Conservation (phyloP, 1,140 invertebrate genomes). For the Drosophila baimaii region DNA sequence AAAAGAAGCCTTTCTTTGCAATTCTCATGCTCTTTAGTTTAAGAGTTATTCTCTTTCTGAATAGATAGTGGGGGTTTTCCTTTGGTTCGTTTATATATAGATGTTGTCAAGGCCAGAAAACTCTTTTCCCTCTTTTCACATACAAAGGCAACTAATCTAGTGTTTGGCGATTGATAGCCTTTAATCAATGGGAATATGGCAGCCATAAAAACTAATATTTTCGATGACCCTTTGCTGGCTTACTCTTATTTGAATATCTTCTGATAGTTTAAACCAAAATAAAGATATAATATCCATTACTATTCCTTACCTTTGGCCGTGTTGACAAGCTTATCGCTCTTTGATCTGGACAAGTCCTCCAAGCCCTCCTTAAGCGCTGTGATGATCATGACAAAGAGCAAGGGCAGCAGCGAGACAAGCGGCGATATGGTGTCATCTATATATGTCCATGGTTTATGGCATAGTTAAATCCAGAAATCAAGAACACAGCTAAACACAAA, state of each 20-base stretch:
- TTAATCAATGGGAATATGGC: not conserved
- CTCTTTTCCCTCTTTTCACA: not conserved
- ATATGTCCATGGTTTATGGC: constrained; percentile 8
- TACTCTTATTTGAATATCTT: not conserved
- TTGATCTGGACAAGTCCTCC: constrained; percentile 91
- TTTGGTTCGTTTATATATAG: not conserved
- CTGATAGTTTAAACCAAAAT: not conserved
- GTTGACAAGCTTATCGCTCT: constrained; percentile 90
- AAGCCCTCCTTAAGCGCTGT: constrained; percentile 92
- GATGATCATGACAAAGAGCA: constrained; percentile 91
- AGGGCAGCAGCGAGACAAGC: constrained; percentile 89
- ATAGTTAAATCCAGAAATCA: too few relatives aligned
- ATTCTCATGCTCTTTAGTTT: not conserved
- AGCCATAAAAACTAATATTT: not conserved
- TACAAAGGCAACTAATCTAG: not conserved
- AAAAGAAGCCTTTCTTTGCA: not conserved
- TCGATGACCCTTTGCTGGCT: not conserved
- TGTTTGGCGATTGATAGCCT: not conserved
- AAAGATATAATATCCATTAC: not conserved
- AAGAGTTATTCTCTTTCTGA: not conserved
- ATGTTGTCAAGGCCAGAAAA: not conserved
- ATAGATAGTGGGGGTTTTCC: not conserved
- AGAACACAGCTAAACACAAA: not conserved
- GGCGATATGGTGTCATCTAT: constrained; percentile 90
- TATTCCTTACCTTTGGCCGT: constrained; percentile 84